Base-by-base conservation (phyloP, 2,113 vertebrate genomes). In the Bucco capensis region DNA sequence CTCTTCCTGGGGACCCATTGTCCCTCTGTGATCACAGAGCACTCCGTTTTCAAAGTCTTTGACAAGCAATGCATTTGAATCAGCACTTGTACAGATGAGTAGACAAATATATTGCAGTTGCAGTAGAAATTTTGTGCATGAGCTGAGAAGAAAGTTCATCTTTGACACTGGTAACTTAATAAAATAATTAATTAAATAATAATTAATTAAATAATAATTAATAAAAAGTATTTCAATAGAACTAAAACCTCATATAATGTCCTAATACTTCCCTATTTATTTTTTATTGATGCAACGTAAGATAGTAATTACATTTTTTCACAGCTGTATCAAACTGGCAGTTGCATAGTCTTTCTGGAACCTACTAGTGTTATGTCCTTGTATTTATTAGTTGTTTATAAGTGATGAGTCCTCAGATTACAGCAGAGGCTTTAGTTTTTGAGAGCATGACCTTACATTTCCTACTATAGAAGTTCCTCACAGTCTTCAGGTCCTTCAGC, bases 1-100 rank as follows among this genome's bases (percentile, higher is more conserved):
- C 21, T 88, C 14, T 22, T 30, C 5, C 27, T 24, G 8, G 8
- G 9, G 7, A 15, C 37, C 37, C 2, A 10, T n/a, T 2, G 0
- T 31, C 30, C 42, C 28, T 65, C 61, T 4, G 2, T 16, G 74
- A 78, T 24, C 33, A 60, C 14, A 6, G 31, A 57, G 13, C 8
- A 35, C 22, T 42, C 27, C 4, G 2, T 78, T 90, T 75, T 49
- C n/a, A 38, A 61, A 70, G 24, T 11, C 37, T 74, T 56, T 56
- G 62, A 61, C 24, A 64, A 62, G 24, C 5, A 64, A 8, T 31
- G 67, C 9, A 46, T 62, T 65, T 25, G 14, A 5, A 84, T 57
- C 37, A 65, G n/a, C 31, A 40, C 10, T 69, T 47, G 19, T 56
- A 79, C 17, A 51, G 25, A 47, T 53, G 10, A 67, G 22, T 5